Evolutionary conservation across 2,113 vertebrate species (phyloP), one percentile per base, ranked within the genome.

Genomic region (Panthera uncia): DNA sequence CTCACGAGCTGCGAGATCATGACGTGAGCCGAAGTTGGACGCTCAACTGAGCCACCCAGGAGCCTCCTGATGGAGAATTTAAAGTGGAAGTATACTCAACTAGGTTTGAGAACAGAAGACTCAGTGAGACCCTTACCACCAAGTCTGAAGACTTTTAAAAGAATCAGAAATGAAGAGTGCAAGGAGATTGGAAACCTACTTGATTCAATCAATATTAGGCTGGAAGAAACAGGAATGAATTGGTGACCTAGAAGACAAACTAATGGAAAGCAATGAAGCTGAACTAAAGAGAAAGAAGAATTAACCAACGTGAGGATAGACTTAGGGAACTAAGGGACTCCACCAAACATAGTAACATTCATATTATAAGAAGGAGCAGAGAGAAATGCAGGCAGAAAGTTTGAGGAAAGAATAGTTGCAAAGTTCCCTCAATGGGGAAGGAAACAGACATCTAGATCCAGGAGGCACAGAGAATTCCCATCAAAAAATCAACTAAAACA

Each of bases 21-120:
- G 7, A 45, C 45, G 1, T 1, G 45, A 45, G 45, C 7, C 7
- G 1, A 45, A 45, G 7, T 45, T 45, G 45, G 45, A 8, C 0
- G 45, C 45, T 45, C 45, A 45, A 45, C 45, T 45, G 45, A 45
- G 45, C 45, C 45, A 45, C 45, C 45, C 45, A 45, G 1, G 1
- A 1, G 45, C 45, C 45, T 45, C 45, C 45, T 45, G 41, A 41
- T 41, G 45, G n/a, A 71, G 68, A 71, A 71, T 36, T 36, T 71
- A 5, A 71, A 71, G n/a, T 18, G 36, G 4, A 36, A 36, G n/a
- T 18, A 33, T 71, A 71, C 68, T 16, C 68, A 36, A 45, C 15
- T 36, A 9, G 18, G 68, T n/a, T 71, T 4, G n/a, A 36, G 9
- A 73, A 73, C 23, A 3, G 19, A 5, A 5, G 2, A 7, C 23